phyloP scores from a whole-genome alignment of 2,113 vertebrate genomes.

The Shinisaurus crocodilurus region DNA sequence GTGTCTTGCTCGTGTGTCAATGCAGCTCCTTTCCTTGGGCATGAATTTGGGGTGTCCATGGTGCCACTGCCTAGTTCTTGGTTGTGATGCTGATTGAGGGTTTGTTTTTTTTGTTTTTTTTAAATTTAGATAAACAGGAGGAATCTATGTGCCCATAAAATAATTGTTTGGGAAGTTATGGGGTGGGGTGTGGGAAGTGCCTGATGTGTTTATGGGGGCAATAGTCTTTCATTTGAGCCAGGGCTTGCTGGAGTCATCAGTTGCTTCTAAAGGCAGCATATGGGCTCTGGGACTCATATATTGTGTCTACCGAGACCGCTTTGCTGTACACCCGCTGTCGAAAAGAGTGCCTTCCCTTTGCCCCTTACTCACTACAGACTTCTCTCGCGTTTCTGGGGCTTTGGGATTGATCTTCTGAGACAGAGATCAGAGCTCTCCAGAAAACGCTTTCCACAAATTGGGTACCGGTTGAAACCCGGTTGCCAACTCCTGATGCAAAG shows the following conservation, averaged over 20 bases:
- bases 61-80: not conserved
- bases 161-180: not conserved
- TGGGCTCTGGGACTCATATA: not conserved
- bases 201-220: not conserved
- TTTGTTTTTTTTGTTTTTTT: not conserved
- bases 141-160: not conserved
- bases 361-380: not conserved
- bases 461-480: not conserved
- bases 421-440: not conserved
- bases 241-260: not conserved
- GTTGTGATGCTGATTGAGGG: not conserved
- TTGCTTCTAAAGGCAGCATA: not conserved
- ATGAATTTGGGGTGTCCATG: not conserved
- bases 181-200: not conserved
- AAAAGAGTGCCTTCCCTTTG: not conserved
- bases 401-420: not conserved
- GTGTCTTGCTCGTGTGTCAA: not conserved
- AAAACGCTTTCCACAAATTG: not conserved
- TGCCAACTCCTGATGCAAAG: not conserved
- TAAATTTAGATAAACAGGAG: not conserved
- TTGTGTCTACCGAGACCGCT: not conserved
- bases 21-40: not conserved
- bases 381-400: not conserved
- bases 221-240: not conserved
- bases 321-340: not conserved